Evolutionary conservation across 2,888 invertebrate genomes (phyloP).

Genomic region (Callosobruchus maculatus): DNA sequence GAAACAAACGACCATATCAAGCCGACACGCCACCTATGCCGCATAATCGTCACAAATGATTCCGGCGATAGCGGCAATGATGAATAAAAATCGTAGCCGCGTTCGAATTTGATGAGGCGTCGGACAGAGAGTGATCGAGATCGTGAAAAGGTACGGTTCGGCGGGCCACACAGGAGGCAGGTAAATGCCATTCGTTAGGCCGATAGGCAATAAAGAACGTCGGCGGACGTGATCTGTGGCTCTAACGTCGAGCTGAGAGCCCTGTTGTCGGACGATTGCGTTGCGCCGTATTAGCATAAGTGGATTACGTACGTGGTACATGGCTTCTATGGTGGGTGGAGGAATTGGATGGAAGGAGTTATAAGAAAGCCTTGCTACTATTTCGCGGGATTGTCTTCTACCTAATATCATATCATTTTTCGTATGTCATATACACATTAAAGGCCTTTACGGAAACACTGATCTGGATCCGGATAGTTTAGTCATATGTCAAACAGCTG

Average conservation of each 20-base stretch:
- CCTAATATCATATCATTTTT: too few species aligned
- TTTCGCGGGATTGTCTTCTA: too few species aligned
- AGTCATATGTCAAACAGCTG: too few species aligned
- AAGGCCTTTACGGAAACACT: too few species aligned
- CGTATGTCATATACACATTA: too few species aligned
- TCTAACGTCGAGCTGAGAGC: neutral
- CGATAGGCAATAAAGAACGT: neutral
- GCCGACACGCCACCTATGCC: neutral
- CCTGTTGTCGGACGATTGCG: neutral
- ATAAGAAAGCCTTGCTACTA: neutral
- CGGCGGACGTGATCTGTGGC: neutral
- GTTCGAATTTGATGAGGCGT: neutral
- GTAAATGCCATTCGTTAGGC: neutral
- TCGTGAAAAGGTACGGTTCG: neutral
- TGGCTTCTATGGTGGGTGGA: neutral
- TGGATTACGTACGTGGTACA: neutral
- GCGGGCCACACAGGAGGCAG: neutral
- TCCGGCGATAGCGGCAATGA: neutral
- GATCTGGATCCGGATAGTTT: too few species aligned
- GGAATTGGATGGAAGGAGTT: neutral
- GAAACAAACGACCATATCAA: neutral
- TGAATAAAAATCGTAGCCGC: neutral
- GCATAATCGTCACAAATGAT: neutral
- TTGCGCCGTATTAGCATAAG: neutral
- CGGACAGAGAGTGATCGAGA: neutral